These are phyloP conservation scores for Apostichopus japonicus DNA, from an alignment of 35 echinoderm and acorn worm genomes.

Conservation along the genomic window DNA sequence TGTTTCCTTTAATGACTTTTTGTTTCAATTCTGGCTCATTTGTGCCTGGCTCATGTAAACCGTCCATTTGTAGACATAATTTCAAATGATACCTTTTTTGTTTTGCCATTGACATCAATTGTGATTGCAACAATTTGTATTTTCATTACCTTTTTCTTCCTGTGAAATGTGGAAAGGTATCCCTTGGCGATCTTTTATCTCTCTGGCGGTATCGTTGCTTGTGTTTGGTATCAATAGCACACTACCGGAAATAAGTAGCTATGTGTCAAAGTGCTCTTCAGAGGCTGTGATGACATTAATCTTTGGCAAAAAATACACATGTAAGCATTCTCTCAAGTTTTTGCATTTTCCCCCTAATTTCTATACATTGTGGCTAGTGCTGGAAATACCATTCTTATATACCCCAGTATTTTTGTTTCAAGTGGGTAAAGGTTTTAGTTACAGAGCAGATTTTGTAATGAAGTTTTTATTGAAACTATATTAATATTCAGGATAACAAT, in stretches of 20 bases:
- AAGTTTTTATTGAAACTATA: background rate
- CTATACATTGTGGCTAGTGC: background rate
- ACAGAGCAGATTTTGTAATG: background rate
- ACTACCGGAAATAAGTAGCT: slow-evolving; percentile 52
- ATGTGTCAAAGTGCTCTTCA: slow-evolving; percentile 27
- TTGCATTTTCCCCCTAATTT: slow-evolving; percentile 51
- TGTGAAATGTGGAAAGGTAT: slow-evolving; percentile 52
- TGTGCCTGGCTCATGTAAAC: too few species aligned
- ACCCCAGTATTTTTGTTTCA: slow-evolving; percentile 38
- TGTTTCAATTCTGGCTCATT: too few species aligned
- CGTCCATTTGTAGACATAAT: too few species aligned
- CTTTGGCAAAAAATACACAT: slow-evolving; percentile 65
- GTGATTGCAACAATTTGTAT: too few species aligned
- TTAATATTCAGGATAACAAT: background rate
- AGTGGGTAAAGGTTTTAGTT: background rate
- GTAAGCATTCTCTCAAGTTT: slow-evolving; percentile 59
- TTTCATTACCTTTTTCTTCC: background rate
- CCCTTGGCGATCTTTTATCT: slow-evolving; percentile 46
- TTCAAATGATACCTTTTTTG: too few species aligned
- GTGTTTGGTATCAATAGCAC: slow-evolving; percentile 52
- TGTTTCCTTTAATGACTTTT: too few species aligned
- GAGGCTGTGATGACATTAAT: slow-evolving; percentile 40
- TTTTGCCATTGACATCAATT: too few species aligned
- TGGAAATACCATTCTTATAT: slow-evolving; percentile 15
- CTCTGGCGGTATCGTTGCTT: slow-evolving; percentile 25